Evolutionary conservation across 2,113 vertebrate genomes (phyloP).

Genomic region (Campylomormyrus tamandua): DNA sequence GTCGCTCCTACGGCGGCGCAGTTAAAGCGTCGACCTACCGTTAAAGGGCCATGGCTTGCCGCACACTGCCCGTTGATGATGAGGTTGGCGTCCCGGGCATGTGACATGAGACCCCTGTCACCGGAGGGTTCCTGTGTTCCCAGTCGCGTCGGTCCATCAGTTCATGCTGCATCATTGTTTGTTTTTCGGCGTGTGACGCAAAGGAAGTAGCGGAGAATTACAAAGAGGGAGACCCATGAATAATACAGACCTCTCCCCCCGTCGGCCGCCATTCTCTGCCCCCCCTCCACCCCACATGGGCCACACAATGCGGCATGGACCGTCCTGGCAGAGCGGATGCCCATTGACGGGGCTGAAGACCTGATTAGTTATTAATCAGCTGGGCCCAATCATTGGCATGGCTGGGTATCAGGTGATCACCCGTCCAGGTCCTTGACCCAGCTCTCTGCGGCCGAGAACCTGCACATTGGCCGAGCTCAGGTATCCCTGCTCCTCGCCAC

Average conservation of each 20-base stretch:
- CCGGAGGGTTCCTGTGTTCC: neutral
- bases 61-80: neutral
- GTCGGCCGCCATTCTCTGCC: neutral
- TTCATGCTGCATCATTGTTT: neutral
- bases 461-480: neutral
- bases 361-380: conserved; percentile 22
- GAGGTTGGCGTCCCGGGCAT: neutral
- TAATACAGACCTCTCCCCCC: neutral
- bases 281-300: neutral
- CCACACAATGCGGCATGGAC: neutral
- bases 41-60: neutral
- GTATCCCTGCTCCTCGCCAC: conserved; percentile 1
- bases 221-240: conserved; percentile 1
- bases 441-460: neutral
- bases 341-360: conserved; percentile 1
- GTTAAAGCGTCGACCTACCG: too few relatives aligned
- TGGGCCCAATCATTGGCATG: neutral
- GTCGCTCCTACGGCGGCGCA: neutral
- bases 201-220: neutral
- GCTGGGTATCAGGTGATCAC: conserved; percentile 4
- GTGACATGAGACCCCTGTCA: neutral
- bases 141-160: neutral
- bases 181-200: neutral
- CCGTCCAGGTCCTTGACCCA: neutral
- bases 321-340: neutral